These are phyloP conservation scores for Gila robusta DNA, from an alignment of 2,797 vertebrate species.

Conservation along the genomic window DNA sequence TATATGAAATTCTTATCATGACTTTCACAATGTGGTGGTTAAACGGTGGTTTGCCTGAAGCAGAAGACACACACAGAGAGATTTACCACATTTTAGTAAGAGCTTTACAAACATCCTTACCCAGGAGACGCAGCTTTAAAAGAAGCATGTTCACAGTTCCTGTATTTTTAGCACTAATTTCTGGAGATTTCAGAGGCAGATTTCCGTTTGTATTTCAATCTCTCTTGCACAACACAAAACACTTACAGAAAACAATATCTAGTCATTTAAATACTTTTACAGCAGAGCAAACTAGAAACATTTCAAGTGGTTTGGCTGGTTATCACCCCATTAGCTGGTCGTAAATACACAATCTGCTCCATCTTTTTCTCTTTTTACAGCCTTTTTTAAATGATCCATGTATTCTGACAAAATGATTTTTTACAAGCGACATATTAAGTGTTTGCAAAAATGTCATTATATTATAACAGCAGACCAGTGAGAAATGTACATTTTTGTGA, in stretches of 20 bases:
- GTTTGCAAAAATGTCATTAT: neutral
- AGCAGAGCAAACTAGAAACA: neutral
- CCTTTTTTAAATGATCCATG: neutral
- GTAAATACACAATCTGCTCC: neutral
- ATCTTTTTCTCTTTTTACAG: neutral
- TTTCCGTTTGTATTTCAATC: neutral
- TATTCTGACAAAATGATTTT: neutral
- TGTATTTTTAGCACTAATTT: neutral
- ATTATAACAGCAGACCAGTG: neutral
- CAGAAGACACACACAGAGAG: neutral
- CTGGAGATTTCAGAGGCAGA: neutral
- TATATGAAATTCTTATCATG: slow-evolving; percentile 12
- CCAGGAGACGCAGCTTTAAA: neutral
- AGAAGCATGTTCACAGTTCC: neutral
- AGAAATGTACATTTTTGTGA: neutral
- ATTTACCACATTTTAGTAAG: neutral
- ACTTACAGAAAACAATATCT: neutral
- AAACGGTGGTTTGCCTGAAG: neutral
- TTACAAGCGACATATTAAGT: neutral
- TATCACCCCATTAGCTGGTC: slow-evolving; percentile 1
- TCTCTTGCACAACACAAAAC: neutral
- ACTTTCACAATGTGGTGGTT: neutral
- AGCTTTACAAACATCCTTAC: neutral
- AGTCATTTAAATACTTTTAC: slow-evolving; percentile 1
- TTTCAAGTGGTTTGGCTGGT: neutral